Percentiles rank a stretch among this genome's conserved stretches.
phyloP scores from a whole-genome alignment of 2,888 invertebrate species.

The Melanotus villosus region DNA sequence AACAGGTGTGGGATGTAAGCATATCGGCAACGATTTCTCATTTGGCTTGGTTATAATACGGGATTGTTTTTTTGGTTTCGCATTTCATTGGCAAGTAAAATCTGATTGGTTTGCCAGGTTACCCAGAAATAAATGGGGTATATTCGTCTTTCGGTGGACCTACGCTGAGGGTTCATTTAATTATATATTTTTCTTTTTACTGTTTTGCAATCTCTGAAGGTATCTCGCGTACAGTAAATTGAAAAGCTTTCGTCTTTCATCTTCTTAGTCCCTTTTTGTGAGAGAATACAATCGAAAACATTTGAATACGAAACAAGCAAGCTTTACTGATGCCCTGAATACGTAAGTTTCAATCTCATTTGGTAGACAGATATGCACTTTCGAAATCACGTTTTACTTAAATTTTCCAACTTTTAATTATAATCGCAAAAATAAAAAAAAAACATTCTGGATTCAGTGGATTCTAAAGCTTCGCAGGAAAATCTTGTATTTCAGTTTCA shows the following conservation, averaged over 20 bases:
- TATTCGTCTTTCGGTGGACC: not conserved
- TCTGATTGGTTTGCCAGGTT: not conserved
- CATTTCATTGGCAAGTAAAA: not conserved
- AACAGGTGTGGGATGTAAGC: conserved; percentile 14
- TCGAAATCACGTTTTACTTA: not conserved
- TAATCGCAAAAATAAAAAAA: no score
- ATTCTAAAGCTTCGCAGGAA: not conserved
- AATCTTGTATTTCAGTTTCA: no score
- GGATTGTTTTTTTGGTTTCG: no score
- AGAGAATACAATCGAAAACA: conserved; percentile 40
- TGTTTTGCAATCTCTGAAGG: conserved; percentile 30
- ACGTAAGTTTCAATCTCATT: conserved; percentile 37
- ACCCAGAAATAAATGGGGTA: not conserved
- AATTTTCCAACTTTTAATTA: not conserved
- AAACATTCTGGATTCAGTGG: no score
- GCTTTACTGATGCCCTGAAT: conserved; percentile 27
- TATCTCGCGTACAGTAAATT: conserved; percentile 29
- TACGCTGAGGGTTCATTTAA: conserved; percentile 12
- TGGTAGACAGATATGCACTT: conserved; percentile 20
- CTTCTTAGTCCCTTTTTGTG: conserved; percentile 27
- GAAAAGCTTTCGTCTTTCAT: conserved; percentile 41
- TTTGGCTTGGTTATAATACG: not conserved
- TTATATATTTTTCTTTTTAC: conserved; percentile 24
- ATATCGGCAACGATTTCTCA: not conserved
- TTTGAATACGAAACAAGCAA: conserved; percentile 43